phyloP scores from a whole-genome alignment of 1,140 invertebrate species.

The Trachymyrmex cornetzi region DNA sequence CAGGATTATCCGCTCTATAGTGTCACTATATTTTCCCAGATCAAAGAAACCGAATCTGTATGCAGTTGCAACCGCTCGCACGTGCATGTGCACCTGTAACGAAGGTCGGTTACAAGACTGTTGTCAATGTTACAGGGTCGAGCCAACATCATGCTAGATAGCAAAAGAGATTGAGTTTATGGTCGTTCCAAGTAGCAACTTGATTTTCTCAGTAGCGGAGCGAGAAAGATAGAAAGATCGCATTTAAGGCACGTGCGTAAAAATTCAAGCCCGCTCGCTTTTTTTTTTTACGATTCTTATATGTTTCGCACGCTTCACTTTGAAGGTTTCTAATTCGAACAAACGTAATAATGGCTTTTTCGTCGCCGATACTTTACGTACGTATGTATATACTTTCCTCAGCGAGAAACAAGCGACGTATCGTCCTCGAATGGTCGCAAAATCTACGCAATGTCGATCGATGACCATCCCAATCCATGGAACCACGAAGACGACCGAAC shows the following conservation, averaged over 20 bases:
- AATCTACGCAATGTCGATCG: conserved; percentile 47
- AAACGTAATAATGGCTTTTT: background rate
- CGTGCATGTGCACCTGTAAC: conserved; percentile 30
- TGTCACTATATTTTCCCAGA: conserved; percentile 11
- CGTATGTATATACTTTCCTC: background rate
- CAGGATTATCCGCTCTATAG: conserved; percentile 25
- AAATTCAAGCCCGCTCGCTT: conserved; percentile 12
- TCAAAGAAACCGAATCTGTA: conserved; percentile 43
- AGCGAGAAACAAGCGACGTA: conserved; percentile 6
- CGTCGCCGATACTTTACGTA: background rate
- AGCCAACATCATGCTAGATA: conserved; percentile 29
- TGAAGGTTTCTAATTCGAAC: background rate
- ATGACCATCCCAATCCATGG: background rate
- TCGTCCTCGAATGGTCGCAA: background rate
- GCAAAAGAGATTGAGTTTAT: conserved; percentile 59
- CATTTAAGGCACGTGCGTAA: conserved; percentile 53
- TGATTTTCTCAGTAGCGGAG: conserved; percentile 27
- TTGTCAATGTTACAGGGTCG: conserved; percentile 58
- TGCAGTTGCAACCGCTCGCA: conserved; percentile 46
- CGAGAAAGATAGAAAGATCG: conserved; percentile 45
- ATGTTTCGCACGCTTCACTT: background rate
- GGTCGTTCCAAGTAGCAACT: conserved; percentile 20
- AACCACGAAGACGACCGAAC: conserved; percentile 5
- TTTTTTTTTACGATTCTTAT: background rate
- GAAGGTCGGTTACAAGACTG: conserved; percentile 50